phyloP scores from a whole-genome alignment of 2,113 vertebrate species.

The Ceuthmochares aereus region DNA sequence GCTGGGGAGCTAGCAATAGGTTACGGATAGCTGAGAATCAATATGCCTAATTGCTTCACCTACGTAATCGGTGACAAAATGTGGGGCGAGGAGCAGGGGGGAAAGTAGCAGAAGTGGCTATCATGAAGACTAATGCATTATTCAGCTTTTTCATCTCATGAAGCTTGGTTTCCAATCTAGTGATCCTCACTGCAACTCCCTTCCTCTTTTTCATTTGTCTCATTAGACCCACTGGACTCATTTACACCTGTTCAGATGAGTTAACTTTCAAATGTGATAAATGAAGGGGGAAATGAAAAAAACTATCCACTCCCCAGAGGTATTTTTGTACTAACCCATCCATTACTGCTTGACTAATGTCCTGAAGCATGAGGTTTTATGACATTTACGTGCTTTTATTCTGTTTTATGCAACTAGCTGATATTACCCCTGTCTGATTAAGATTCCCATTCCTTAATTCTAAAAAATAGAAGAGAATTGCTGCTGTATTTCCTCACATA shows the following conservation, averaged over 20 bases:
- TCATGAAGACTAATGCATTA: slow-evolving; percentile 18
- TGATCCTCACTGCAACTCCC: slow-evolving; percentile 33
- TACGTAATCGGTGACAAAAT: slow-evolving; percentile 12
- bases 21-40: slow-evolving; percentile 39
- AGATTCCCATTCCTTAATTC: slow-evolving; percentile 18
- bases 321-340: slow-evolving; percentile 43
- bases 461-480: background rate
- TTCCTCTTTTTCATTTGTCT: slow-evolving; percentile 55
- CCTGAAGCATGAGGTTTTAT: slow-evolving; percentile 38
- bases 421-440: slow-evolving; percentile 52
- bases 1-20: slow-evolving; percentile 34
- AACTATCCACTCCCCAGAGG: slow-evolving; percentile 16
- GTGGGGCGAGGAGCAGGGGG: background rate
- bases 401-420: slow-evolving; percentile 12
- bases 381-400: background rate
- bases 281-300: slow-evolving; percentile 61
- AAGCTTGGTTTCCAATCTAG: slow-evolving; percentile 27
- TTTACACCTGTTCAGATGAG: slow-evolving; percentile 62
- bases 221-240: slow-evolving; percentile 55
- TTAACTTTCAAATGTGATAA: slow-evolving; percentile 52
- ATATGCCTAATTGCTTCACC: slow-evolving; percentile 58
- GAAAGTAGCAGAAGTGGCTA: background rate
- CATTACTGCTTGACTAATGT: slow-evolving; percentile 48
- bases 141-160: slow-evolving; percentile 20
- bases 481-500: slow-evolving; percentile 14